Percentiles rank a stretch among this genome's conserved stretches.
Conservation (phyloP, 1,140 invertebrate species). For the Pseudomyrmex gracilis region DNA sequence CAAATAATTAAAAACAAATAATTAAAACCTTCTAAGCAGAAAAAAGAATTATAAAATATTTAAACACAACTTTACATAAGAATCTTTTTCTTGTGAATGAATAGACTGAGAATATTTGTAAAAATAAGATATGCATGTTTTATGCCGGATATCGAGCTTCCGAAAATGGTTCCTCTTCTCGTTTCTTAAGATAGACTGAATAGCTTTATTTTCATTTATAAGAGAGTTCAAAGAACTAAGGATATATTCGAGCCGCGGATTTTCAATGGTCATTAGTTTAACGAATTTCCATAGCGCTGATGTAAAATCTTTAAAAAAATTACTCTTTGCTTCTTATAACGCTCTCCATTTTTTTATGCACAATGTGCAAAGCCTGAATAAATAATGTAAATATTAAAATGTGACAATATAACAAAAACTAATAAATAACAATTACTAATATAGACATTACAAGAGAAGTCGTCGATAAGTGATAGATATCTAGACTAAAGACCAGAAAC, state of each 20-base stretch:
- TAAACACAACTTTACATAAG: background rate
- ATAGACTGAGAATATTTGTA: constrained; percentile 23
- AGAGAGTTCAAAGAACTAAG: constrained; percentile 15
- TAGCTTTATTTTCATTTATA: constrained; percentile 22
- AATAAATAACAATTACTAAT: background rate
- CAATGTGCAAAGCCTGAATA: background rate
- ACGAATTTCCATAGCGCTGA: background rate
- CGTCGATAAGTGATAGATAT: background rate
- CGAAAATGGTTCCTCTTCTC: constrained; percentile 16
- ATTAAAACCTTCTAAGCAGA: background rate
- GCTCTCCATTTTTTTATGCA: background rate
- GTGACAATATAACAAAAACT: background rate
- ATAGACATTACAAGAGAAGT: background rate
- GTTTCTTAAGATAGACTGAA: constrained; percentile 33
- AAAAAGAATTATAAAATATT: constrained; percentile 7
- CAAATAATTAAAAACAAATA: background rate
- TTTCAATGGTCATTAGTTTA: constrained; percentile 6
- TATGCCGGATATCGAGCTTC: constrained; percentile 16
- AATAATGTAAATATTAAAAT: background rate
- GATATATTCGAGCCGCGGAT: constrained; percentile 6
- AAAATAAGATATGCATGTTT: constrained; percentile 35
- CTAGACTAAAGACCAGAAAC: background rate
- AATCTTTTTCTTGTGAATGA: background rate
- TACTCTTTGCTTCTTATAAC: background rate
- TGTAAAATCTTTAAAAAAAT: background rate